These are phyloP conservation scores for Rhagologus leucostigma DNA, from an alignment of 2,113 vertebrate genomes.

Conservation along the genomic window DNA sequence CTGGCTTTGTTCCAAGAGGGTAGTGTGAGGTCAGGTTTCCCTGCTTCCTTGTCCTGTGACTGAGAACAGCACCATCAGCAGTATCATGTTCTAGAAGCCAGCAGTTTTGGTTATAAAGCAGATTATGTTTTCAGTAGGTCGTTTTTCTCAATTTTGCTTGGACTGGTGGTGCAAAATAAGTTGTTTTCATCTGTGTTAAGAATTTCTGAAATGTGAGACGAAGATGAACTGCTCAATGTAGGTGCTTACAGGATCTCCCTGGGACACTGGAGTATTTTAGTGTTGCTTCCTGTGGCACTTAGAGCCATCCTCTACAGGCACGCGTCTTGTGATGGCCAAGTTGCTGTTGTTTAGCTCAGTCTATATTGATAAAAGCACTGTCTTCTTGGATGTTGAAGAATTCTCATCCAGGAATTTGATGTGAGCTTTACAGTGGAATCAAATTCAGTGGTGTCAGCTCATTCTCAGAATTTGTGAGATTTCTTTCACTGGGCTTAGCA, in stretches of 20 bases:
- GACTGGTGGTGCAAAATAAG: background rate
- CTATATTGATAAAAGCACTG: fast-evolving
- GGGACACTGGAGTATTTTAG: background rate
- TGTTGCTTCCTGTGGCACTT: background rate
- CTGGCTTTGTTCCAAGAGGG: background rate
- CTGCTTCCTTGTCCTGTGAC: background rate
- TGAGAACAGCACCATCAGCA: background rate
- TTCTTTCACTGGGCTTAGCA: background rate
- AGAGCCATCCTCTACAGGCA: fast-evolving
- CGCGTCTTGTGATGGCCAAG: background rate
- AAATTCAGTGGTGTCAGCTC: background rate
- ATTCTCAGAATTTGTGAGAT: background rate
- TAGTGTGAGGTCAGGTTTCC: background rate
- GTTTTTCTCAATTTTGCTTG: background rate
- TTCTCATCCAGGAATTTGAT: background rate
- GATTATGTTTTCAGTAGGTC: background rate
- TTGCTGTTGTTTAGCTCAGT: background rate
- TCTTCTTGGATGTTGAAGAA: background rate
- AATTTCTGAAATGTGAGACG: background rate
- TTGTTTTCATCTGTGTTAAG: background rate
- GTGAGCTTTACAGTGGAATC: background rate
- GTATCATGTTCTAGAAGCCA: background rate
- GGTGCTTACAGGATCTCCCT: background rate
- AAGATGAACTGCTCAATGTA: background rate
- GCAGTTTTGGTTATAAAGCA: background rate